Evolutionary conservation across 2,113 vertebrate genomes (phyloP).

Genomic region (Lucifuga dentata): DNA sequence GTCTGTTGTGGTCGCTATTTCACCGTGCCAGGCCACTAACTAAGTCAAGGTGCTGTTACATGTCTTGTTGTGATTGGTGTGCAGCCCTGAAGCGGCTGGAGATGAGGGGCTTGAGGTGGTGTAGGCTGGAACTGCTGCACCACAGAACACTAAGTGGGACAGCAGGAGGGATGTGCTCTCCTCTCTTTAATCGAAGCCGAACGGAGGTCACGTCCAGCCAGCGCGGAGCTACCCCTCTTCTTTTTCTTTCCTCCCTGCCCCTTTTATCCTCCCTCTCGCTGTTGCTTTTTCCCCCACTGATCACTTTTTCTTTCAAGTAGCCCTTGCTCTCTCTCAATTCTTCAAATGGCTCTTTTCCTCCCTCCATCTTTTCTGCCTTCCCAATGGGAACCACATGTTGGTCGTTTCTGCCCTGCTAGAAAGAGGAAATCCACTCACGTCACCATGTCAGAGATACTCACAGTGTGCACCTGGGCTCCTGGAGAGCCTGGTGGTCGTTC

Average conservation of each 20-base stretch:
- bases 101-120: slow-evolving; percentile 9
- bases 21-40: slow-evolving; percentile 41
- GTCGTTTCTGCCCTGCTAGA: slow-evolving; percentile 21
- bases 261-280: slow-evolving; percentile 31
- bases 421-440: slow-evolving; percentile 26
- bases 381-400: slow-evolving; percentile 62
- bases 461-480: slow-evolving; percentile 49
- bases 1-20: slow-evolving; percentile 3
- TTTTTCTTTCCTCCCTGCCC: slow-evolving; percentile 30
- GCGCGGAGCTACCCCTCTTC: slow-evolving; percentile 25
- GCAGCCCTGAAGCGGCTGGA: slow-evolving; percentile 13
- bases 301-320: slow-evolving; percentile 29
- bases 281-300: slow-evolving; percentile 10
- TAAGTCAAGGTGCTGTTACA: slow-evolving; percentile 41
- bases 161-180: slow-evolving; percentile 18
- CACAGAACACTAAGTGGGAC: slow-evolving; percentile 3
- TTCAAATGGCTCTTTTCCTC: not conserved
- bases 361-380: slow-evolving; percentile 13
- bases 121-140: not conserved
- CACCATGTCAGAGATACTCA: slow-evolving; percentile 31
- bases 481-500: slow-evolving; percentile 9
- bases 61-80: slow-evolving; percentile 34
- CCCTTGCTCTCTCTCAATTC: not conserved
- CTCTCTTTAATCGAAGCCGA: slow-evolving; percentile 36
- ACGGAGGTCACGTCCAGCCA: slow-evolving; percentile 35